Base-by-base conservation (phyloP, 1,140 invertebrate species). In the Aphaenogaster ashmeadi region DNA sequence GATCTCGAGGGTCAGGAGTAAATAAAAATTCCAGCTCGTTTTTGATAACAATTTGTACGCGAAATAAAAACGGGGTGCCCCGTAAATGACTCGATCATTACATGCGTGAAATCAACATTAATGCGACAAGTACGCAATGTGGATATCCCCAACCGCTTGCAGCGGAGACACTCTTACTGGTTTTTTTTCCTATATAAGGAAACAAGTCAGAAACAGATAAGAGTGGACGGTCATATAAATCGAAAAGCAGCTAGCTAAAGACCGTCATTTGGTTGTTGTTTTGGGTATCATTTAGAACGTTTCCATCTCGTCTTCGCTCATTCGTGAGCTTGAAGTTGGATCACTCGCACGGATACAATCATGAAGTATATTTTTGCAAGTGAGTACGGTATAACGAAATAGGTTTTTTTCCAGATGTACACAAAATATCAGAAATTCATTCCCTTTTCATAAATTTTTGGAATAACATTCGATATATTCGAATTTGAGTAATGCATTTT, bases 161-260 rank as follows among this genome's bases (percentile, higher is more conserved):
- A 58, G 27, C 36, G 18, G 27, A 27, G 27, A 27, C 15, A 5
- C 6, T 33, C n/a, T 44, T 62, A 13, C 27, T 38, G 33, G 56
- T 78, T 69, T 83, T 83, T 79, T 80, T 58, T 79, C 13, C 38
- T 47, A 4, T 75, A 84, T 60, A 62, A 84, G 54, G 54, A 84
- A 84, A 83, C 27, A 44, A 33, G 36, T 54, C 3, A 18, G 2
- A 60, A 83, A 33, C 52, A 15, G 54, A 84, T 84, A 84, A 84
- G 69, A 74, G n/a, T 15, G 27, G 6, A 18, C 15, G 13, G 38
- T 18, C 5, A 33, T 62, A 60, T 60, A 84, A 62, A 8, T 58
- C 6, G 41, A 47, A 62, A 84, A 60, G 15, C 80, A 62, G 11
- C 47, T 60, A 2, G 11, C 7, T n/a, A 62, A 50, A 75, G 27